Evolutionary conservation across 2,113 vertebrate species (phyloP), one percentile per base, ranked within the genome.

Genomic region (Passer montanus): DNA sequence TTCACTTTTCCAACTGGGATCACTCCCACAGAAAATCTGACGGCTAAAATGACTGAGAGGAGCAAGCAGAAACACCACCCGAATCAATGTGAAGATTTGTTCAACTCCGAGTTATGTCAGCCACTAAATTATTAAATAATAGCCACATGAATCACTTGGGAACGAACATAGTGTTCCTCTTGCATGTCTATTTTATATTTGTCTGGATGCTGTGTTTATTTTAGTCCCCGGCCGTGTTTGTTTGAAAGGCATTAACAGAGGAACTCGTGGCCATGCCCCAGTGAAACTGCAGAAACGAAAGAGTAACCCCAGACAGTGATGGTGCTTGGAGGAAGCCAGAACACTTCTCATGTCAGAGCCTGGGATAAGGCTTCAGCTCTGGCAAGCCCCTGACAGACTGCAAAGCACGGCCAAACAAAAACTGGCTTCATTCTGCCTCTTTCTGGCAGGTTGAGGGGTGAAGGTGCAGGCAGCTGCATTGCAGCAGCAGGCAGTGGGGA

Each of bases 361-460:
- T 3, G 10, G 20, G 63, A 14, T 21, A 39, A 13, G 1, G 37
- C 85, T 28, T 10, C 74, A 33, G 56, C 70, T 47, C 12, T 2
- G 0, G 72, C 55, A 22, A 8, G 13, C 5, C 9, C 69, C 43
- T 21, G 9, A 15, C 16, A 2, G 2, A 49, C 7, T 0, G 2
- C 8, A 11, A 17, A 2, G 30, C 7, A 33, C 0, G 6, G 43
- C 22, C 50, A 24, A n/a, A 33, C 0, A 1, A 41, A 39, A 70
- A 52, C 1, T 5, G 3, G 8, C 35, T 53, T 60, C 56, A 3
- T 44, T 81, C 26, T 26, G 28, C 31, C 63, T 33, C 0, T 8
- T 41, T 27, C 2, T 11, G 67, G 72, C 68, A 50, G 86, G 79
- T 2, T 12, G 76, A 62, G 72, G 63, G 28, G 88, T 5, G 72